Base-by-base conservation (phyloP, 2,113 vertebrate species). In the Thunnus thynnus region DNA sequence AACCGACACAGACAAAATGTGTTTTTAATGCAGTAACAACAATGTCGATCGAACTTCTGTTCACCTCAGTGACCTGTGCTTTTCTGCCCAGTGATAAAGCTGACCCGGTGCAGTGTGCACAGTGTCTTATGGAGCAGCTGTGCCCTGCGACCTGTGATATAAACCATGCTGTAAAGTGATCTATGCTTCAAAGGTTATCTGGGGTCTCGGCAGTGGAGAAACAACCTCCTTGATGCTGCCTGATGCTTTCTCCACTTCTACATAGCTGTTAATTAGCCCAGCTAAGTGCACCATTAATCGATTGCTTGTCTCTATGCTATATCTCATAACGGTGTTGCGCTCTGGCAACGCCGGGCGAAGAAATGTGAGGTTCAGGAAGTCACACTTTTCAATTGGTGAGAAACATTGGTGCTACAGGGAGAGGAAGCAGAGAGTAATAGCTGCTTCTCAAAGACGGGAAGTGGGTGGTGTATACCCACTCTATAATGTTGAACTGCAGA, bases 211-310 rank as follows among this genome's bases (percentile, higher is more conserved):
- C 54, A 30, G 73, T 76, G 75, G 67, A 61, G 75, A 87, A 83
- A 80, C 82, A 63, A 86, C 83, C 83, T 91, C 81, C 91, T 82
- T 54, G 57, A 77, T n/a, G 75, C 85, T 64, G 89, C 86, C 74
- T 79, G 85, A 87, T 75, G 86, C 91, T 83, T 92, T 87, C 79
- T 89, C 74, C 83, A 70, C 86, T 75, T 80, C 90, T 84, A 85
- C 91, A 91, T 79, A 90, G 87, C 89, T 93, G 94, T 94, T 94
- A 95, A 95, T 94, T 94, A 94, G 94, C 71, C 68, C 52, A 46
- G 91, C 92, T 94, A 92, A 95, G 95, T 94, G 92, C 93, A 91
- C 93, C 93, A 94, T 95, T 94, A 94, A 95, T 95, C 94, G 93
- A 94, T 94, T 89, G 91, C 86, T 84, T 90, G 91, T 94, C 94